Evolutionary conservation across 2,888 invertebrate genomes (phyloP).

Genomic region (Hydrotaea diabolus): DNA sequence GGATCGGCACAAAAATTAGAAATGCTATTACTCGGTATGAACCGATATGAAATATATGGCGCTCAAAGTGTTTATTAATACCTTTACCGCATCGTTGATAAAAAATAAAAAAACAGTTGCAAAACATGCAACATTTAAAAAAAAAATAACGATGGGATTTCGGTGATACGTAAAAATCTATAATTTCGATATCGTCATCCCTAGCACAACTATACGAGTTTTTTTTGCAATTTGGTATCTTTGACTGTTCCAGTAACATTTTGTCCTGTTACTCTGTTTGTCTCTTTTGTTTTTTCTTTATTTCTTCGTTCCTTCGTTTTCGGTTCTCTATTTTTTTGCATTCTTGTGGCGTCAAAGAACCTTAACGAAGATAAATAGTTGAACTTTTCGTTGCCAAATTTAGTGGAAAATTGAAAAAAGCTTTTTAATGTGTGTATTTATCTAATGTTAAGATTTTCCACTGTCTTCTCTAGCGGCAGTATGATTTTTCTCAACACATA

Average conservation of each 20-base stretch:
- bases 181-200: no score
- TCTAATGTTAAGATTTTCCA: conserved; percentile 63
- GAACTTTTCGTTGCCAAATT: conserved; percentile 76
- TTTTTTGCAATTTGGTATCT: background rate
- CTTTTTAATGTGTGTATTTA: conserved; percentile 71
- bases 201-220: conserved; percentile 2
- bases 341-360: conserved; percentile 66
- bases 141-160: no score
- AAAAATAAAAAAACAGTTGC: no score
- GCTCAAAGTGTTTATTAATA: no score
- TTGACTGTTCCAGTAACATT: conserved; percentile 23
- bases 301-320: background rate
- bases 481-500: conserved; percentile 27
- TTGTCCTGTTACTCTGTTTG: conserved; percentile 26
- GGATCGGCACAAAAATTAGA: no score
- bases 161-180: no score
- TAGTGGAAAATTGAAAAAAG: conserved; percentile 80
- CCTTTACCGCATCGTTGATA: no score
- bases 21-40: no score
- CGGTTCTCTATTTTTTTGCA: conserved; percentile 37
- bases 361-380: conserved; percentile 78
- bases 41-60: no score
- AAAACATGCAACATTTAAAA: no score
- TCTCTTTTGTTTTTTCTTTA: conserved; percentile 27
- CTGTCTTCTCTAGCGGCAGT: conserved; percentile 38